Evolutionary conservation across 1,140 invertebrate species (phyloP).

Genomic region (Macrobrachium nipponense): DNA sequence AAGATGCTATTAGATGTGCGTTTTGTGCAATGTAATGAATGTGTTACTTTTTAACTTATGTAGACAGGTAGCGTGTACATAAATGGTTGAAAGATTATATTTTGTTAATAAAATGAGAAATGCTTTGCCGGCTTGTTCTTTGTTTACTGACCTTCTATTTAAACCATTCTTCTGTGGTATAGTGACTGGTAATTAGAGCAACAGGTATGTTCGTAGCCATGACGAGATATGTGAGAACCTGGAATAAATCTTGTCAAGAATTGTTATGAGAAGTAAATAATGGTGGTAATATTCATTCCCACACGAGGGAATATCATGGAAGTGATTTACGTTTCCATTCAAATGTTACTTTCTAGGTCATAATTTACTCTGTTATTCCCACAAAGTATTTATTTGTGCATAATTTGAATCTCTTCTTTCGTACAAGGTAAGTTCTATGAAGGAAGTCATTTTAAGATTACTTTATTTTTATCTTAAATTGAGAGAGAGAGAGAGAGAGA

Average conservation of each 20-base stretch:
- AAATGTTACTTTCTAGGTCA: too few species aligned
- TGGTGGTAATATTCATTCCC: too few species aligned
- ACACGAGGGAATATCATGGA: too few species aligned
- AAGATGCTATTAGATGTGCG: conserved; percentile 41
- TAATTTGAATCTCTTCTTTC: too few species aligned
- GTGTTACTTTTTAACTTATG: conserved; percentile 55
- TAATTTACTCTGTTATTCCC: too few species aligned
- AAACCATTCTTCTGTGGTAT: not conserved
- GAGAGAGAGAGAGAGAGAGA: not conserved
- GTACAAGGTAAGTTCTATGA: not conserved
- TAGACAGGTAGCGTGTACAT: conserved; percentile 45
- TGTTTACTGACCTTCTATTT: not conserved
- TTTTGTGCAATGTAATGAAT: conserved; percentile 52
- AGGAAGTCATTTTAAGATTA: too few species aligned
- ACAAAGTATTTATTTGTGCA: too few species aligned
- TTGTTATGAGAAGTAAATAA: too few species aligned
- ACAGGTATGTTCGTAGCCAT: too few species aligned
- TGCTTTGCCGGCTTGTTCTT: conserved; percentile 20
- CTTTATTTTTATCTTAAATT: not conserved
- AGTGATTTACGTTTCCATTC: too few species aligned
- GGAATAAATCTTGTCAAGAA: too few species aligned
- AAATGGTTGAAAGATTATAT: conserved; percentile 59
- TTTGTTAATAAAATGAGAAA: conserved; percentile 60
- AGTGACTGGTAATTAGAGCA: not conserved
- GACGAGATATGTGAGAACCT: too few species aligned